These are phyloP conservation scores for Lithobates pipiens DNA, from an alignment of 2,797 vertebrate species.

Conservation along the genomic window DNA sequence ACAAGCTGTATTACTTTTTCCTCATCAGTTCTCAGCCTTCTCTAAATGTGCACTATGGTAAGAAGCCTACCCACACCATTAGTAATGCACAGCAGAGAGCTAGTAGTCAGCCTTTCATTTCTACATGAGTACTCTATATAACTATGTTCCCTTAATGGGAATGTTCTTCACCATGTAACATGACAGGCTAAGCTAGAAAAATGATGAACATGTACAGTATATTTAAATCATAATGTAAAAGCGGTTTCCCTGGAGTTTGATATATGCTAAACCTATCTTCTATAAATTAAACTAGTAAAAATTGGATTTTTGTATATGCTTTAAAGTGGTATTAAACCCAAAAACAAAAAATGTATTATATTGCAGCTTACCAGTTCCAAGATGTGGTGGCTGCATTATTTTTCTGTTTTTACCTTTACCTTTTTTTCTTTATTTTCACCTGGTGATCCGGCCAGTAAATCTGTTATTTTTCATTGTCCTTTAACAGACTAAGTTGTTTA, in stretches of 20 bases:
- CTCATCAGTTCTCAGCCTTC: constrained; percentile 24
- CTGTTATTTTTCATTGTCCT: too few species aligned
- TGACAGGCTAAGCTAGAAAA: constrained; percentile 27
- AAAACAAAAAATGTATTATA: too few species aligned
- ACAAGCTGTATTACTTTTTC: background rate
- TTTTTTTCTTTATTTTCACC: too few species aligned
- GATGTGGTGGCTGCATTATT: too few species aligned
- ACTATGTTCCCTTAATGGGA: constrained; percentile 42
- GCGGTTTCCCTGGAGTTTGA: background rate
- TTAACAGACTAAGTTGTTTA: too few species aligned
- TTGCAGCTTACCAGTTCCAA: too few species aligned
- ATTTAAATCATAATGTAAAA: constrained; percentile 6
- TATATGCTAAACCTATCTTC: background rate
- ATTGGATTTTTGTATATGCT: background rate
- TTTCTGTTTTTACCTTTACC: too few species aligned
- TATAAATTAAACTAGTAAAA: background rate
- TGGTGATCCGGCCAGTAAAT: too few species aligned
- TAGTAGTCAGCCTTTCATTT: constrained; percentile 36
- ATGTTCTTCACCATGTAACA: constrained; percentile 47
- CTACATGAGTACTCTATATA: constrained; percentile 44
- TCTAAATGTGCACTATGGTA: constrained; percentile 43
- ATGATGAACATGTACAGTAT: constrained; percentile 15
- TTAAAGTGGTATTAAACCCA: too few species aligned
- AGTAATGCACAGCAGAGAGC: constrained; percentile 57
- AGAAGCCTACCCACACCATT: constrained; percentile 56